Evolutionary conservation across 64 coral and sea anemone species (phyloP).

Genomic region (Montipora foliosa): DNA sequence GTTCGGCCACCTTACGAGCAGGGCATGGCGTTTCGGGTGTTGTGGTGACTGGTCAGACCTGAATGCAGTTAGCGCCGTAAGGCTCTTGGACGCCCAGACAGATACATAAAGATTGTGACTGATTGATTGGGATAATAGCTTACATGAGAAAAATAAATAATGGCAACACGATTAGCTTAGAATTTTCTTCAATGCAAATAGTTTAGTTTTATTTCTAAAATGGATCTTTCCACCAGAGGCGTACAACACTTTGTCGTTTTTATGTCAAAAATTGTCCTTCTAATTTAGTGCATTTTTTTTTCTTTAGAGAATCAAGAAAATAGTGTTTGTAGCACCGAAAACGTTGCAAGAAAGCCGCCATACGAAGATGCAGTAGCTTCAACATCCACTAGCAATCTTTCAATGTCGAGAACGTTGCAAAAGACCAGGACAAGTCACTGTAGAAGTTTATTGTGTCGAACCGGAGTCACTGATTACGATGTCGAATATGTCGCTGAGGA

Average conservation of each 20-base stretch:
- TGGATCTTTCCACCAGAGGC: no score
- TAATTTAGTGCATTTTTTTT: not conserved
- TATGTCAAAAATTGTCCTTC: not conserved
- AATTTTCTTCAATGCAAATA: no score
- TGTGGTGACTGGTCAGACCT: no score
- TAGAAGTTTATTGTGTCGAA: conserved; percentile 17
- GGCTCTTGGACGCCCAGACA: no score
- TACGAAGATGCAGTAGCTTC: conserved; percentile 3
- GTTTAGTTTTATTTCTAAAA: no score
- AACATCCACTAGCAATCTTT: not conserved
- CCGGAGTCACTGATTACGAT: conserved; percentile 71
- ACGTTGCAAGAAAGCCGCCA: not conserved
- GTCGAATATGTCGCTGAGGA: conserved; percentile 82
- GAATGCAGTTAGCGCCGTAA: no score
- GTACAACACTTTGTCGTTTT: not conserved
- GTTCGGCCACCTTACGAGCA: no score
- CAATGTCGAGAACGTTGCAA: conserved; percentile 22
- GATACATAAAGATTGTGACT: no score
- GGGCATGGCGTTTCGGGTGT: no score
- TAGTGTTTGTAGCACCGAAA: not conserved
- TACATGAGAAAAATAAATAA: no score
- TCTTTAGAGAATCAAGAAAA: not conserved
- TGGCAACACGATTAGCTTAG: no score
- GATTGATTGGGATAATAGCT: no score
- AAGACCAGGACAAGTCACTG: not conserved